Conservation (phyloP, 2,113 vertebrate genomes). For the Gobiocypris rarus region DNA sequence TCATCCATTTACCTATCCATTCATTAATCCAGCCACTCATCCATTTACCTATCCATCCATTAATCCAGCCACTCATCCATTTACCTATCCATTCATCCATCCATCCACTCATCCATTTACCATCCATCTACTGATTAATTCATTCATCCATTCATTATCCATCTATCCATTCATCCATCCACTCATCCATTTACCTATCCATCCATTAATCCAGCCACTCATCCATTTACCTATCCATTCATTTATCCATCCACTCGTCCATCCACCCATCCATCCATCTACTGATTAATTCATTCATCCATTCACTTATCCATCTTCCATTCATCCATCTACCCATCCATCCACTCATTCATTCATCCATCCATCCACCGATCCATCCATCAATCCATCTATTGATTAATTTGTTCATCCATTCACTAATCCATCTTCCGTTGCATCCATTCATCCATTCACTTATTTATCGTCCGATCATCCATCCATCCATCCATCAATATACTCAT, state of each 20-base stretch:
- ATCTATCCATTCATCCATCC: too few species aligned
- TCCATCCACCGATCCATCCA: neutral
- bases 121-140: neutral
- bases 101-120: neutral
- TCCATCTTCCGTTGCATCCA: neutral
- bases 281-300: too few species aligned
- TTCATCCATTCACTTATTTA: too few species aligned
- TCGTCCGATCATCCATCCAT: neutral
- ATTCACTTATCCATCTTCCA: too few species aligned
- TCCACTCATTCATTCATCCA: too few species aligned
- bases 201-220: too few species aligned
- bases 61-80: neutral
- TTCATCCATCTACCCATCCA: too few species aligned
- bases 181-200: too few species aligned
- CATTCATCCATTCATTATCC: neutral
- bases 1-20: neutral
- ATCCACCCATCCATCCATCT: neutral
- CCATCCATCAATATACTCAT: neutral
- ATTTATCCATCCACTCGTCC: too few species aligned
- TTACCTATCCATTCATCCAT: neutral
- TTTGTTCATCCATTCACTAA: neutral
- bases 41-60: neutral
- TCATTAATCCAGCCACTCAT: neutral
- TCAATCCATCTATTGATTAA: neutral
- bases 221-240: too few species aligned